A percentile compares a stretch with the other conserved stretches of the same genome.
Conservation (phyloP, 1,140 invertebrate species). For the Chrysoperla carnea region DNA sequence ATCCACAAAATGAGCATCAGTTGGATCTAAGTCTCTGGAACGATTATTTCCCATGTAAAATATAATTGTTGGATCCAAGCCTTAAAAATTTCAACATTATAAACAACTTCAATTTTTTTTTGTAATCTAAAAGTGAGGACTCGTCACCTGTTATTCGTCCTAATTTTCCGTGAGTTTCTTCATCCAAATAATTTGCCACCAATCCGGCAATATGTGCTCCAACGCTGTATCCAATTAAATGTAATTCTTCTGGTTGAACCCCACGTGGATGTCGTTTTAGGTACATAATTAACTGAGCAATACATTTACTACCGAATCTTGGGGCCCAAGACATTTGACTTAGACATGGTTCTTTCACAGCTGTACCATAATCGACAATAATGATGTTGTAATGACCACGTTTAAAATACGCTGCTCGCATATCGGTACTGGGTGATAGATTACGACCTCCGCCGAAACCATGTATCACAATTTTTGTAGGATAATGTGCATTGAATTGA, state of each 20-base stretch:
- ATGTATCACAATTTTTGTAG: slow-evolving; percentile 66
- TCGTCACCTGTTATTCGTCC: slow-evolving; percentile 55
- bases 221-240: slow-evolving; percentile 69
- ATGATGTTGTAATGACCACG: slow-evolving; percentile 70
- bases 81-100: slow-evolving; percentile 22
- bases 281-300: slow-evolving; percentile 63
- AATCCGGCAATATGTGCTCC: slow-evolving; percentile 72
- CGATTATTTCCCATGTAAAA: slow-evolving; percentile 65
- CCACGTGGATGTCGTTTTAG: slow-evolving; percentile 56
- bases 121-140: not conserved
- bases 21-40: slow-evolving; percentile 62
- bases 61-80: slow-evolving; percentile 64
- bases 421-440: slow-evolving; percentile 60
- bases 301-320: slow-evolving; percentile 57
- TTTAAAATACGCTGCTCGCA: slow-evolving; percentile 61
- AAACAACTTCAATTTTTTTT: not conserved
- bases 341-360: slow-evolving; percentile 67
- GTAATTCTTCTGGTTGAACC: slow-evolving; percentile 49
- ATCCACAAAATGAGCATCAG: slow-evolving; percentile 75
- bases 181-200: slow-evolving; percentile 53
- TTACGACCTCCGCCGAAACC: slow-evolving; percentile 66
- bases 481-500: slow-evolving; percentile 50
- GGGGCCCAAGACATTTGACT: slow-evolving; percentile 71
- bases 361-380: slow-evolving; percentile 64
- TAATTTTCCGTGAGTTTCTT: slow-evolving; percentile 36